phyloP scores from a whole-genome alignment of 2,113 vertebrate species.

The Silurus meridionalis region DNA sequence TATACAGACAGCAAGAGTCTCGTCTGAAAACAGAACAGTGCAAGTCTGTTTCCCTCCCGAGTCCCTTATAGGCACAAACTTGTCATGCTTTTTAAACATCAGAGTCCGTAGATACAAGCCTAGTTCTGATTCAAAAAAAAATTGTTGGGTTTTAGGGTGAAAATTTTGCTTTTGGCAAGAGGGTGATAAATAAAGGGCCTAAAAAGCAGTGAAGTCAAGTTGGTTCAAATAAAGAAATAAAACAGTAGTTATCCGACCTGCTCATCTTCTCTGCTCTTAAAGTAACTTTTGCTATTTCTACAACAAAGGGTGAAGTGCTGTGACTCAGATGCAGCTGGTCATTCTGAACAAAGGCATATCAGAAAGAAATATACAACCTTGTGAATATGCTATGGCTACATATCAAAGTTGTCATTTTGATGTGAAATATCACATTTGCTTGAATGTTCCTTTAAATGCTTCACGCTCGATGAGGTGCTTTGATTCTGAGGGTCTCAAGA shows the following conservation, averaged over 20 bases:
- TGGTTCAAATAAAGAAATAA: not conserved
- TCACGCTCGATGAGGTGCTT: not conserved
- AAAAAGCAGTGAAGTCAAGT: not conserved
- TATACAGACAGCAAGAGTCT: not conserved
- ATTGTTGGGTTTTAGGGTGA: slow-evolving; percentile 23
- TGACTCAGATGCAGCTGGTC: not conserved
- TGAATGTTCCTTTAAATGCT: not conserved
- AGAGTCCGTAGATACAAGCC: not conserved
- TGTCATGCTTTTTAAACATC: slow-evolving; percentile 7
- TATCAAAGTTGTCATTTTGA: not conserved
- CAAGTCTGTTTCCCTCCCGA: not conserved
- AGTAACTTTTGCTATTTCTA: slow-evolving; percentile 36
- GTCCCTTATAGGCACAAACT: not conserved
- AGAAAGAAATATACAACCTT: not conserved
- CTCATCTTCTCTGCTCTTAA: slow-evolving; percentile 7
- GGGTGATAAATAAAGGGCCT: too few relatives aligned
- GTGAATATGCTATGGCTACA: slow-evolving; percentile 35
- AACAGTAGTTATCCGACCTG: not conserved
- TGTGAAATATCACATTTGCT: not conserved
- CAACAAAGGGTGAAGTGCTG: slow-evolving; percentile 6
- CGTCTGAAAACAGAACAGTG: not conserved
- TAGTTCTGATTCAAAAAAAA: not conserved
- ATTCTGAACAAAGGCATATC: slow-evolving; percentile 24
- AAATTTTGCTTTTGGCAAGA: slow-evolving; percentile 17
- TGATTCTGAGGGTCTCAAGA: not conserved